phyloP scores from a whole-genome alignment of 2,888 invertebrate genomes.

The Apeira syringaria region DNA sequence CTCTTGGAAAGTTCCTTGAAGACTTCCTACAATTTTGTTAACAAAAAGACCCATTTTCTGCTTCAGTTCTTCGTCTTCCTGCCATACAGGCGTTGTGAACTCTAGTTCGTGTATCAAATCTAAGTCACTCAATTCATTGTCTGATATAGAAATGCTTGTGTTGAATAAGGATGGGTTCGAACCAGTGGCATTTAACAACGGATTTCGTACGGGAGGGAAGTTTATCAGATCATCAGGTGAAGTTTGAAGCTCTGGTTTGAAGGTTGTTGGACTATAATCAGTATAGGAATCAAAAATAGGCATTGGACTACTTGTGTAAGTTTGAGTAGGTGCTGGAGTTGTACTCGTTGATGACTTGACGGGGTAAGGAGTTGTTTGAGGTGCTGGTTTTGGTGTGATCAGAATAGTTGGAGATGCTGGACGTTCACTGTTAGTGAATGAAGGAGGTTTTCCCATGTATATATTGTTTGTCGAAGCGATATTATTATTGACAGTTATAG shows the following conservation, averaged over 20 bases:
- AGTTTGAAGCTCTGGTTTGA: constrained; percentile 84
- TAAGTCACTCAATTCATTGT: constrained; percentile 65
- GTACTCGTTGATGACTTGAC: constrained; percentile 41
- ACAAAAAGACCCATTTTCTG: constrained; percentile 93
- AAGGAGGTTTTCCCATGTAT: constrained; percentile 65
- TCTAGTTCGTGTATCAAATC: constrained; percentile 82
- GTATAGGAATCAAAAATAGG: constrained; percentile 53
- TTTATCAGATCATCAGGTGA: constrained; percentile 89
- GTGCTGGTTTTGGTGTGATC: constrained; percentile 87
- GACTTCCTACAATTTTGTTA: constrained; percentile 91
- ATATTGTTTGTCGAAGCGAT: constrained; percentile 83
- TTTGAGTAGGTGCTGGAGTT: constrained; percentile 24
- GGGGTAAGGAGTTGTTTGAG: constrained; percentile 66
- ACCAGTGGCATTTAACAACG: constrained; percentile 89
- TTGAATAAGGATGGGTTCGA: constrained; percentile 75
- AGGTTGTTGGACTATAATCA: constrained; percentile 62
- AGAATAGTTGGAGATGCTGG: constrained; percentile 85
- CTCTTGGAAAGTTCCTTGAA: constrained; percentile 92
- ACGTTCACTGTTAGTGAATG: constrained; percentile 59
- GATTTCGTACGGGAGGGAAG: constrained; percentile 94
- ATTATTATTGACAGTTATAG: constrained; percentile 85
- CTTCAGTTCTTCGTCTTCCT: constrained; percentile 89
- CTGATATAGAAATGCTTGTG: constrained; percentile 77
- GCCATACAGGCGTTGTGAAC: constrained; percentile 90
- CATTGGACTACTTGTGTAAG: constrained; percentile 29